Evolutionary conservation across 2,888 invertebrate genomes (phyloP).

Genomic region (Silvanus unidentatus): DNA sequence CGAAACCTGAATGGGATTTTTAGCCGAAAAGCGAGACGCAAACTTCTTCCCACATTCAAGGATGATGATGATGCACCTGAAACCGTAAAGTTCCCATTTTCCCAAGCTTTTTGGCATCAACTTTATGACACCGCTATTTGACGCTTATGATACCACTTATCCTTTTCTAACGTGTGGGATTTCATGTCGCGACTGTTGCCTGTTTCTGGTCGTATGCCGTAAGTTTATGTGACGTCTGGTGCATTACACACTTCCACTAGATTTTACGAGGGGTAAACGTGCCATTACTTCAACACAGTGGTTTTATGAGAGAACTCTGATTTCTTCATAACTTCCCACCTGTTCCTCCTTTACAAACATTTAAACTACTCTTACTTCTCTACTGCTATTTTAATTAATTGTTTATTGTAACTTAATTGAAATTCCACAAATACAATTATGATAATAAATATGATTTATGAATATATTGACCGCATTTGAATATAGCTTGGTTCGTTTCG

Average conservation of each 20-base stretch:
- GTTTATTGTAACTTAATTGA: too few relatives aligned
- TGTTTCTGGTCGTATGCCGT: constrained; percentile 33
- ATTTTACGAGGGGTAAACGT: constrained; percentile 47
- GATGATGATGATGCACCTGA: too few relatives aligned
- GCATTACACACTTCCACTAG: constrained; percentile 47
- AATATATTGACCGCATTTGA: too few relatives aligned
- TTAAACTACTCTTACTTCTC: too few relatives aligned
- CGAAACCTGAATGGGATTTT: too few relatives aligned
- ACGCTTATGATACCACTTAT: constrained; percentile 43
- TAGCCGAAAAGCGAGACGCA: too few relatives aligned
- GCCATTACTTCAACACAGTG: constrained; percentile 45
- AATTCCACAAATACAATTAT: too few relatives aligned
- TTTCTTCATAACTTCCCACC: constrained; percentile 39
- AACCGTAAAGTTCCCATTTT: constrained; percentile 19
- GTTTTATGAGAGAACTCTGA: constrained; percentile 43
- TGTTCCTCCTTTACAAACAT: constrained; percentile 22
- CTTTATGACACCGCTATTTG: constrained; percentile 45
- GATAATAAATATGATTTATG: too few relatives aligned
- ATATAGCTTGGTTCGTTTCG: too few relatives aligned
- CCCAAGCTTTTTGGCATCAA: constrained; percentile 39
- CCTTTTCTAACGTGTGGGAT: constrained; percentile 34
- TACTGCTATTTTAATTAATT: too few relatives aligned
- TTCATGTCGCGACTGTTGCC: constrained; percentile 29
- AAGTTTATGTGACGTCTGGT: constrained; percentile 48
- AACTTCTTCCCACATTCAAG: too few relatives aligned